Base-by-base conservation (phyloP, 2,113 vertebrate genomes). In the Ginglymostoma cirratum region DNA sequence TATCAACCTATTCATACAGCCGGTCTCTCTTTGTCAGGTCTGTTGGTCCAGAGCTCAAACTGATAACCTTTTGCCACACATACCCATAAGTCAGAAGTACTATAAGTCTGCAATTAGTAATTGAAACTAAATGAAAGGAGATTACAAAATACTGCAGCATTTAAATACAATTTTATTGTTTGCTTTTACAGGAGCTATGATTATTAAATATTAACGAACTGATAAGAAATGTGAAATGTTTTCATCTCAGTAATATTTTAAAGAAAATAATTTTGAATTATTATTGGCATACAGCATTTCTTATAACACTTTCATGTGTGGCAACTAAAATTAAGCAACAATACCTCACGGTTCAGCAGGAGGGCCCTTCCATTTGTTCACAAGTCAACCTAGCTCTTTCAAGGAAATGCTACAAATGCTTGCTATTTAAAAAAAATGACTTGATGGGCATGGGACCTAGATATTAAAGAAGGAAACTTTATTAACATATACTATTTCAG, bases 181-280 rank as follows among this genome's bases (percentile, higher is more conserved):
- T 23, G 24, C 52, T 48, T 52, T 52, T 52, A 87, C 42, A 87
- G 24, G 1, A 87, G 30, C 45, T 24, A 52, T 12, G 42, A 52
- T 52, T 87, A 52, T 52, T 30, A 52, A 87, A 52, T 87, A 52
- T 52, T 87, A 87, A 52, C 52, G 7, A 27, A 23, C 19, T 15
- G 83, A 52, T 86, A 52, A 90, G 52, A 90, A 90, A 5, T 61
- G 45, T 90, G 30, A 61, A 90, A 61, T 3, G 15, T 65, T 89
- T 89, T 55, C 86, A 89, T 52, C 86, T 89, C 86, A 89, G 48
- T 89, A 30, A 89, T 89, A 23, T 30, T 72, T 72, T 72, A 72
- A 3, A 72, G 24, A 14, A 1, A 76, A 12, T 90, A 61, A 90
- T 90, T 34, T 15, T 34, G 52, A 45, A 83, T 83, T 83, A 83